Conservation (phyloP, 2,113 vertebrate species). For the Rana temporaria region DNA sequence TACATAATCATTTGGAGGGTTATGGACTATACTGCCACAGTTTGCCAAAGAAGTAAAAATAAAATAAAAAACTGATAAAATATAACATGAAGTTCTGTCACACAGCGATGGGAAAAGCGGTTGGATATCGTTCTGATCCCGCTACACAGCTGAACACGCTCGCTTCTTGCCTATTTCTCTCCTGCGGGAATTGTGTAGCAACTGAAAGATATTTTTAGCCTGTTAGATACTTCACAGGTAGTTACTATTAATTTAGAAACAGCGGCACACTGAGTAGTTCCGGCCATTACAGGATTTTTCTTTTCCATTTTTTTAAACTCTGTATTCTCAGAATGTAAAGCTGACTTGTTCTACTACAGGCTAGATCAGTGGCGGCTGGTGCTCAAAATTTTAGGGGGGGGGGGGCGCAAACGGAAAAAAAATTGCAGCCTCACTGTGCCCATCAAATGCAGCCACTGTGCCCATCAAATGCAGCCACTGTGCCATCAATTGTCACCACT, state of each 20-base stretch:
- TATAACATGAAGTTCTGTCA: slow-evolving; percentile 6
- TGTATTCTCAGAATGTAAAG: background rate
- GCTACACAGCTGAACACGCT: slow-evolving; percentile 7
- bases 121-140: slow-evolving; percentile 9
- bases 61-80: background rate
- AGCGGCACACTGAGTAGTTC: slow-evolving; percentile 7
- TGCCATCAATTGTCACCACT: too few relatives aligned
- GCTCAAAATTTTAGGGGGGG: too few relatives aligned
- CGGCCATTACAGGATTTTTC: slow-evolving; percentile 13
- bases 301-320: slow-evolving; percentile 4
- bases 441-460: too few relatives aligned
- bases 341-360: too few relatives aligned
- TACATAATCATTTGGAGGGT: too few relatives aligned
- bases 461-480: too few relatives aligned
- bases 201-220: slow-evolving; percentile 43
- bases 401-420: too few relatives aligned
- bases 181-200: slow-evolving; percentile 46
- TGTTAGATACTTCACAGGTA: slow-evolving; percentile 35
- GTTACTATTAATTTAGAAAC: slow-evolving; percentile 45
- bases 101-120: background rate
- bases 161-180: slow-evolving; percentile 17
- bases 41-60: too few relatives aligned
- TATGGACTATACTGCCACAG: too few relatives aligned
- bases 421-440: too few relatives aligned
- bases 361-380: too few relatives aligned